These are phyloP conservation scores for Aphidius colemani DNA, from an alignment of 2,888 invertebrate species.

Conservation along the genomic window DNA sequence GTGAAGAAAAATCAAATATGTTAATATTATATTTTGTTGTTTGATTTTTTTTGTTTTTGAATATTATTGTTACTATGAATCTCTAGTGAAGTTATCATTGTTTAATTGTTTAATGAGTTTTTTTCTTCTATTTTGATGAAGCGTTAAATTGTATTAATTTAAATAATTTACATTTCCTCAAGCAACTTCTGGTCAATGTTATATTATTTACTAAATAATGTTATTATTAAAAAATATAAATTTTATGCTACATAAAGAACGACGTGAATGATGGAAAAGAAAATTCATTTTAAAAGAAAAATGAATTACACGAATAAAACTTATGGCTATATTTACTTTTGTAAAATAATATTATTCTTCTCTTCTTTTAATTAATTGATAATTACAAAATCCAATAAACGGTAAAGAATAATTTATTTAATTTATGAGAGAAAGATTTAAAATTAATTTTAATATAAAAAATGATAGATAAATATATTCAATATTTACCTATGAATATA, in stretches of 20 bases:
- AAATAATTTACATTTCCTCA: not conserved
- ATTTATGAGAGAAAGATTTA: constrained; percentile 48
- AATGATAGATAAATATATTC: no score
- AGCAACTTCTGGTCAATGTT: no score
- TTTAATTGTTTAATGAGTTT: not conserved
- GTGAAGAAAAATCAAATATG: not conserved
- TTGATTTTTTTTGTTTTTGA: no score
- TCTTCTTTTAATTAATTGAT: constrained; percentile 45
- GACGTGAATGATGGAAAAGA: not conserved
- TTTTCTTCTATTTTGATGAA: not conserved
- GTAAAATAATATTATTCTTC: constrained; percentile 48
- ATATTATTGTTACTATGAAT: no score
- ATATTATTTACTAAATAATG: no score
- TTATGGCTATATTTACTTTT: constrained; percentile 52
- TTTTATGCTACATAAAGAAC: not conserved
- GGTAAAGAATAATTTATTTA: constrained; percentile 57
- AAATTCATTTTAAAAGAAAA: not conserved
- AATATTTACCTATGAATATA: no score
- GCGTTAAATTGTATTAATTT: not conserved
- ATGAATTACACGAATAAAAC: constrained; percentile 13
- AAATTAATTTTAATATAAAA: constrained; percentile 34
- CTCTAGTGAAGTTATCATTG: no score
- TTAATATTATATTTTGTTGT: not conserved
- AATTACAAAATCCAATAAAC: constrained; percentile 32
- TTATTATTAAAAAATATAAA: no score